Evolutionary conservation across 2,113 vertebrate genomes (phyloP), one percentile per base, ranked within the genome.

Genomic region (Dipodomys ordii): DNA sequence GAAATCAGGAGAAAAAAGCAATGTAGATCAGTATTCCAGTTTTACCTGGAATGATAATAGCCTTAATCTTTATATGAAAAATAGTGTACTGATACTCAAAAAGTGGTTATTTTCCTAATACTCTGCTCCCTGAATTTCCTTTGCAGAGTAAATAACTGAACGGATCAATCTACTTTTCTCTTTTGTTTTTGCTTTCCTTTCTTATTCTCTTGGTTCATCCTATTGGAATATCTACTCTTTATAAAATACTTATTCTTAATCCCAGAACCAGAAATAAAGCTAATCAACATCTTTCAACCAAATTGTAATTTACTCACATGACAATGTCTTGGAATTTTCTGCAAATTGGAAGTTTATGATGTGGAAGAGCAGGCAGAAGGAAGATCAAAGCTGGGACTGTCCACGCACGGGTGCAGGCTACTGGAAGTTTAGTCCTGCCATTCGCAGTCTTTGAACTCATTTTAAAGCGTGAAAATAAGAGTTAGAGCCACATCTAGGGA

Each of bases 91-190:
- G 16, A 49, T 28, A 7, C 2, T 5, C 46, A 23, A 11, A 49
- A 65, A 25, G 23, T 9, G 20, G 22, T 32, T 80, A 7, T 30
- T 92, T 72, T 49, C 11, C 30, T 73, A 18, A 10, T 15, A n/a
- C 4, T 28, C 6, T 71, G 11, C 18, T 0, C 12, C 18, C 0
- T 19, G 28, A 1, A 16, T 0, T 22, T 35, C 7, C 23, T 32
- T 53, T 53, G 20, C 23, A 53, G 64, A 3, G 8, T 15, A 35
- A 49, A 39, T 80, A 64, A 49, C 28, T 49, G 27, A 49, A 22
- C 32, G 9, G 25, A 86, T 30, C 10, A 86, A 18, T 2, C 9
- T 11, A 72, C 2, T 57, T 57, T 35, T 5, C 25, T 30, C 39
- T 35, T 60, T 19, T 8, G 28, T 57, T 57, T 71, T 2, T 73